These are phyloP conservation scores for Seriola quinqueradiata DNA, from an alignment of 2,113 vertebrate genomes.

Conservation along the genomic window DNA sequence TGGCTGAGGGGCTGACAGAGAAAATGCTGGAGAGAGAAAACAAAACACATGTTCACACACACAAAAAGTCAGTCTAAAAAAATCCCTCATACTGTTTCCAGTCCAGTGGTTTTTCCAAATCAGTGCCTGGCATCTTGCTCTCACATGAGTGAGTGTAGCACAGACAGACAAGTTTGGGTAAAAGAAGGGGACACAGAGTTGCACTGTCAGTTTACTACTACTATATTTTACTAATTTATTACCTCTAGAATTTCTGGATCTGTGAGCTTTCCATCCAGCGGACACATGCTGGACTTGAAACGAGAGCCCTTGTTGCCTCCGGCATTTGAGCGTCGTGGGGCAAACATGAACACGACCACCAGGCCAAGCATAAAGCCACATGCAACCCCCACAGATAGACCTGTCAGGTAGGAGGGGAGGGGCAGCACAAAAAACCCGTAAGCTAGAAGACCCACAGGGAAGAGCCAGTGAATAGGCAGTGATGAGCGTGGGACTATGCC, in stretches of 20 bases:
- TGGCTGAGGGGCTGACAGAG: not conserved
- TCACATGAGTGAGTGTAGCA: not conserved
- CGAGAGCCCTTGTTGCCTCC: slow-evolving; percentile 27
- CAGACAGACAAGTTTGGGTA: not conserved
- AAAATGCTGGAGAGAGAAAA: not conserved
- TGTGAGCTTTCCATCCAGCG: slow-evolving; percentile 30
- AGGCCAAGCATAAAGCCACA: slow-evolving; percentile 88
- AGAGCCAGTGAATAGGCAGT: slow-evolving; percentile 81
- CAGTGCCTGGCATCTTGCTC: not conserved
- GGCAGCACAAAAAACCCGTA: slow-evolving; percentile 89
- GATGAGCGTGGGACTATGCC: slow-evolving; percentile 30
- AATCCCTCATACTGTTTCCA: not conserved
- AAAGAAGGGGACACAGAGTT: not conserved
- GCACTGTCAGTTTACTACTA: not conserved
- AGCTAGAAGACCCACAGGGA: slow-evolving; percentile 81
- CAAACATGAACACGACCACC: slow-evolving; percentile 82
- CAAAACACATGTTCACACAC: not conserved
- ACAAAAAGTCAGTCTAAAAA: not conserved
- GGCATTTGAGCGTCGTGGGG: slow-evolving; percentile 33
- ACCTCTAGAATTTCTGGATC: slow-evolving; percentile 82
- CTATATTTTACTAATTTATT: slow-evolving; percentile 34
- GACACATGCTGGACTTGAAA: slow-evolving; percentile 30
- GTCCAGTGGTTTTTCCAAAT: not conserved
- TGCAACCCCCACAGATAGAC: slow-evolving; percentile 86
- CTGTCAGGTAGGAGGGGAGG: slow-evolving; percentile 86